A percentile compares a stretch with the other conserved stretches of the same genome.
phyloP scores from a whole-genome alignment of 2,888 invertebrate genomes.

The Mimachlamys varia region DNA sequence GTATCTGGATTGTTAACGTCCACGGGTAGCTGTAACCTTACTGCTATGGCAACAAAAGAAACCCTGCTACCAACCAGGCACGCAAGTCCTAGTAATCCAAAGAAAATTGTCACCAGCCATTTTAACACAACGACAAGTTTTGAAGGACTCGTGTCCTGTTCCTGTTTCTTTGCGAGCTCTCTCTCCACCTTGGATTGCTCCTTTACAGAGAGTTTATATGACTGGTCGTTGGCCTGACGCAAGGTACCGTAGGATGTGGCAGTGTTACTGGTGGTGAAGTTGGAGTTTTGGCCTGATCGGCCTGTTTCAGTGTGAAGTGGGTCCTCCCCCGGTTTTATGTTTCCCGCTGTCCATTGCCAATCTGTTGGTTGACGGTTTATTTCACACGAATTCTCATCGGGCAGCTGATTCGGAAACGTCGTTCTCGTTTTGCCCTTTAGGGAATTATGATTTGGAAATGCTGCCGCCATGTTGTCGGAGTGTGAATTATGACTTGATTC shows the following conservation, averaged over 20 bases:
- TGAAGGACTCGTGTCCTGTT: constrained; percentile 48
- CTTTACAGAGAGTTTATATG: constrained; percentile 37
- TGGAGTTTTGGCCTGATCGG: not conserved
- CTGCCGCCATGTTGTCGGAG: not conserved
- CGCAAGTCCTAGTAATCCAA: constrained; percentile 53
- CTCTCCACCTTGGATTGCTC: constrained; percentile 43
- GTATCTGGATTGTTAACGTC: not conserved
- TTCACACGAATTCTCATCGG: not conserved
- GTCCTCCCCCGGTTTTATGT: not conserved
- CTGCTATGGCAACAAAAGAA: constrained; percentile 56
- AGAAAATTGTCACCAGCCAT: constrained; percentile 61
- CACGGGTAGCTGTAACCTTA: constrained; percentile 46
- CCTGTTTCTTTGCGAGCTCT: not conserved
- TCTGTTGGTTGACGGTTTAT: not conserved
- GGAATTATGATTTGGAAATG: not conserved
- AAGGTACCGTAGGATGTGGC: not conserved
- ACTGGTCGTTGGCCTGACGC: not conserved
- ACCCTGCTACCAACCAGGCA: constrained; percentile 58
- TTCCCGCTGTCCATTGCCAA: not conserved
- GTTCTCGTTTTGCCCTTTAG: too few species aligned
- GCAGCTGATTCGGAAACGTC: not conserved
- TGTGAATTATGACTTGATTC: not conserved
- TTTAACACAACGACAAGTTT: constrained; percentile 59
- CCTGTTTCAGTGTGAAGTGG: not conserved
- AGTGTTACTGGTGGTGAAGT: not conserved